Evolutionary conservation across 2,113 vertebrate species (phyloP), one percentile per base, ranked within the genome.

Genomic region (Vidua macroura): DNA sequence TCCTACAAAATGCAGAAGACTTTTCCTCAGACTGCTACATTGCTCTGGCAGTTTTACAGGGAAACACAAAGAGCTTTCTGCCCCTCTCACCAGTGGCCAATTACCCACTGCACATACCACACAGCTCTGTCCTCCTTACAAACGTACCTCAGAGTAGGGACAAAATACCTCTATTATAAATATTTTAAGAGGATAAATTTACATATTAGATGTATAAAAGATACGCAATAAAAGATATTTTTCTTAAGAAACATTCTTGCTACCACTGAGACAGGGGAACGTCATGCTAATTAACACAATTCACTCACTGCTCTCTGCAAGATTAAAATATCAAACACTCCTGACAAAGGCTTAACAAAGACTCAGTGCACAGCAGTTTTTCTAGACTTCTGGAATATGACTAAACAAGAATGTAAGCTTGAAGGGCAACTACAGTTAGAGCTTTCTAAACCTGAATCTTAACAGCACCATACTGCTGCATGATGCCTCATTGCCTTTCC

Each of bases 141-240:
- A 75, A 82, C 52, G 62, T 23, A 28, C 39, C 79, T 86, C 55
- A 39, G 25, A 58, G 67, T 2, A 77, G 55, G 18, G 64, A 72
- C 41, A 66, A n/a, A 88, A 31, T 83, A 30, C 16, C 37, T 46
- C 70, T 43, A 30, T 52, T 83, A 77, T 44, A 75, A 81, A 78
- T 94, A 83, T 70, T 95, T 94, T 83, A 80, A 88, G 55, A 80
- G 51, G 37, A 83, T 56, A 86, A 88, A 88, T 88, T 69, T 55
- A 67, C 14, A 28, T 35, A 67, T 39, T 63, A 58, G 48, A 33
- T 63, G 27, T 51, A 51, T 37, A 63, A 80, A 73, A 74, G 63
- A 41, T 17, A 83, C 13, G 7, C 76, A 72, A 39, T 30, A 87
- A 89, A 81, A 64, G 48, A 37, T 15, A 41, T 64, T 81, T 90